These are phyloP conservation scores for Brachionus rotundiformis DNA, from an alignment of 1,140 invertebrate species.

Conservation along the genomic window DNA sequence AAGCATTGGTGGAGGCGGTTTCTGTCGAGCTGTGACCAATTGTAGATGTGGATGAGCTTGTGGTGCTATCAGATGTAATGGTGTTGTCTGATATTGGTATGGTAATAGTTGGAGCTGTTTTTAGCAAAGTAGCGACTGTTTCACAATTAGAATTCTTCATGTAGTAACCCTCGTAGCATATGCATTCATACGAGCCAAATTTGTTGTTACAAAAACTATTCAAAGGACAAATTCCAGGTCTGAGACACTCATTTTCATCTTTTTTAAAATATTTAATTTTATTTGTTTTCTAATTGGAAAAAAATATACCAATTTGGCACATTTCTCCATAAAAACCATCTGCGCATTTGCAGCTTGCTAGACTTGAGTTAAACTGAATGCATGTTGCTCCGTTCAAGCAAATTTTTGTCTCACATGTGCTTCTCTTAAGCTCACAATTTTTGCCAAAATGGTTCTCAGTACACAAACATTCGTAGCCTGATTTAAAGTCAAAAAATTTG, in stretches of 20 bases:
- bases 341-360: slow-evolving; percentile 53
- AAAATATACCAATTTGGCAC: slow-evolving; percentile 12
- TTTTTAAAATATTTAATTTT: no score
- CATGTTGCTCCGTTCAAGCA: slow-evolving; percentile 34
- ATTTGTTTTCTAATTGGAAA: not conserved
- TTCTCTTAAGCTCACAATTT: not conserved
- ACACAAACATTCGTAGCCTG: slow-evolving; percentile 36
- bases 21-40: not conserved
- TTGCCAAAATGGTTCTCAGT: slow-evolving; percentile 29
- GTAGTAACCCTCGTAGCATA: not conserved
- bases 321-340: slow-evolving; percentile 53
- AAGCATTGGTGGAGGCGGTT: not conserved
- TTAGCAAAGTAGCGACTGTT: slow-evolving; percentile 1
- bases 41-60: not conserved
- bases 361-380: slow-evolving; percentile 7
- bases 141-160: not conserved
- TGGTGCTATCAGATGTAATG: not conserved
- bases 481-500: slow-evolving; percentile 7
- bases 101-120: not conserved
- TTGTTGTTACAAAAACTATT: slow-evolving; percentile 42
- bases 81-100: not conserved
- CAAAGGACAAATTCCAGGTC: not conserved
- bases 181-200: slow-evolving; percentile 29
- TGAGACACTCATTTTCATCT: slow-evolving; percentile 31
- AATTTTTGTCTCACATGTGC: not conserved